Conservation (phyloP, 2,888 invertebrate species). For the Phlogophora meticulosa region DNA sequence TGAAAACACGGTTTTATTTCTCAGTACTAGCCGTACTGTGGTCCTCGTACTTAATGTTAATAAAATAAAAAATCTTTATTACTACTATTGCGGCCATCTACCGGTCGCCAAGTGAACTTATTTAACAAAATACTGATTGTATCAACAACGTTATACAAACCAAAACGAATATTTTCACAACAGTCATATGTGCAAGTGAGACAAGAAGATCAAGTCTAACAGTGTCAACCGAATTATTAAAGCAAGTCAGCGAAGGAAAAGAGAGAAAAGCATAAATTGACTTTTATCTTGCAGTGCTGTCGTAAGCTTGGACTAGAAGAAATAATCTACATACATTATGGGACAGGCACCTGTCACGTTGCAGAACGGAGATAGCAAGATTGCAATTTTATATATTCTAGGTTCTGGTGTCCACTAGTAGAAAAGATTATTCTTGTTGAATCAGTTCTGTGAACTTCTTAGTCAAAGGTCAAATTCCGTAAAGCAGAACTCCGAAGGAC, state of each 20-base stretch:
- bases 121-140: no score
- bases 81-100: no score
- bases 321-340: constrained; percentile 59
- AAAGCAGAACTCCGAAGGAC: no score
- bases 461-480: no score
- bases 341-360: constrained; percentile 47
- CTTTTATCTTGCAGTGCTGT: constrained; percentile 49
- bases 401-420: neutral
- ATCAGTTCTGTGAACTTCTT: neutral
- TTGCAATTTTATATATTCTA: constrained; percentile 37
- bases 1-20: neutral
- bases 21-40: neutral
- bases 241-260: constrained; percentile 26
- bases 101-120: no score
- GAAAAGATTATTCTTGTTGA: constrained; percentile 10
- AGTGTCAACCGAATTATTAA: constrained; percentile 28
- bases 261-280: constrained; percentile 43
- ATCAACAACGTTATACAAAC: neutral
- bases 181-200: neutral
- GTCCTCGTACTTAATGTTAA: no score
- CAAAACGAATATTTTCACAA: neutral
- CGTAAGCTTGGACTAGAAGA: constrained; percentile 45
- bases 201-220: constrained; percentile 31
- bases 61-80: no score
- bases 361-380: constrained; percentile 37